Evolutionary conservation across 2,113 vertebrate genomes (phyloP).

Genomic region (Eira barbara): DNA sequence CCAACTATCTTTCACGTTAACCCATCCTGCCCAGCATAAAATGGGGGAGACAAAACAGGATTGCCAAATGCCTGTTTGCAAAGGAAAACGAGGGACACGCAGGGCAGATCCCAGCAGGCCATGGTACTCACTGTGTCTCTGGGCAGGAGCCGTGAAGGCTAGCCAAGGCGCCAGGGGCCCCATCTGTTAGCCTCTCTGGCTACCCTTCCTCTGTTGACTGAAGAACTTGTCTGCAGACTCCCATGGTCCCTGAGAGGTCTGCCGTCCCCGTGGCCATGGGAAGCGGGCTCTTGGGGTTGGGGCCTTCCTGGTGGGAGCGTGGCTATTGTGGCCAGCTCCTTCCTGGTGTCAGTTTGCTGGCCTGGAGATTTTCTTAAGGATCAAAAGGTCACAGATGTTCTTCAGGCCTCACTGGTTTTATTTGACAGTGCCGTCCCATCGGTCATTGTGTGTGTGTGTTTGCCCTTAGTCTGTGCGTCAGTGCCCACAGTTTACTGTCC

Average conservation of each 20-base stretch:
- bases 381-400: background rate
- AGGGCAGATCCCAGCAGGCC: background rate
- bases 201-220: background rate
- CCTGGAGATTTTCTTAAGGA: background rate
- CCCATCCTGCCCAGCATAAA: background rate
- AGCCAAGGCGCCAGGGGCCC: background rate
- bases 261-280: rapidly evolving
- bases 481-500: background rate
- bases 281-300: background rate
- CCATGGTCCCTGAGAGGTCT: background rate
- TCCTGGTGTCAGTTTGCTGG: background rate
- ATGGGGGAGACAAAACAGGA: background rate
- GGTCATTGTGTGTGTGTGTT: background rate
- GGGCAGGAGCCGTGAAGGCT: background rate
- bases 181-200: background rate
- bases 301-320: background rate
- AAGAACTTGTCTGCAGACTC: background rate
- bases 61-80: background rate
- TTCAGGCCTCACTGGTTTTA: background rate
- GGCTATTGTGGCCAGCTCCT: background rate
- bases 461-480: background rate
- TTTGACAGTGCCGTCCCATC: background rate
- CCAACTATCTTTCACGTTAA: background rate
- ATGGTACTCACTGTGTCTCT: background rate
- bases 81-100: background rate